Evolutionary conservation across 37 sponge, comb jelly and placozoan genomes (phyloP), one percentile per base, ranked within the genome.

Genomic region (Eunapius fragilis): DNA sequence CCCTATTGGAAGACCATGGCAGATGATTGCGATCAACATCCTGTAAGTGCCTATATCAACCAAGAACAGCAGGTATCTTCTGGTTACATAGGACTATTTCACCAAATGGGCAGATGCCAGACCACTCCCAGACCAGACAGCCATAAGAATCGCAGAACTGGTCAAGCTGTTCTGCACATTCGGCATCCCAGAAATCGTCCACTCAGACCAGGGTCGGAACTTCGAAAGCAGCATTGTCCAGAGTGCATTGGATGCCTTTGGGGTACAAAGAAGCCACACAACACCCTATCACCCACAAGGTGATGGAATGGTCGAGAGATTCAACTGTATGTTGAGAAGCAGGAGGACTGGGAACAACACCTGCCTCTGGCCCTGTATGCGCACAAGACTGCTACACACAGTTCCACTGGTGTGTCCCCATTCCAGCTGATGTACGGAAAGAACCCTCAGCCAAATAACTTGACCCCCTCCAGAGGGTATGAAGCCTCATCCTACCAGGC

Each of bases 151-250:
- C 14, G 6, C 13, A 2, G 87, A 87, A 38, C 31, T 87, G 1
- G 26, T 76, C n/a, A 58, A 58, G 80, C 17, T 83, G 41, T 41
- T 75, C n/a, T 77, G 31, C 1, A 19, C 31, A 31, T 79, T 36
- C 70, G 90, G 90, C 0, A 5, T 73, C n/a, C 90, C 85, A 67
- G 74, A 71, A 11, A 67, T 89, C 9, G 37, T 89, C 12, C 90
- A 89, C n/a, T 89, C 90, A 30, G 90, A 89, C 70, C 90, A 89
- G 78, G 90, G 90, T 11, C 32, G 76, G 0, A 85, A 85, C 38
- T 90, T 85, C 79, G 90, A 90, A 76, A 85, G 85, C 41, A 68
- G 71, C 32, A 84, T 91, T 25, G 32, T 87, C 1, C 35, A 37
- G 12, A 75, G 84, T 23, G 84, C 85, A 6, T 72, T 76, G 38